Percentiles rank a stretch among this genome's conserved stretches.
Evolutionary conservation across 2,888 invertebrate species (phyloP).

Genomic region (Muschampia plurimacula): DNA sequence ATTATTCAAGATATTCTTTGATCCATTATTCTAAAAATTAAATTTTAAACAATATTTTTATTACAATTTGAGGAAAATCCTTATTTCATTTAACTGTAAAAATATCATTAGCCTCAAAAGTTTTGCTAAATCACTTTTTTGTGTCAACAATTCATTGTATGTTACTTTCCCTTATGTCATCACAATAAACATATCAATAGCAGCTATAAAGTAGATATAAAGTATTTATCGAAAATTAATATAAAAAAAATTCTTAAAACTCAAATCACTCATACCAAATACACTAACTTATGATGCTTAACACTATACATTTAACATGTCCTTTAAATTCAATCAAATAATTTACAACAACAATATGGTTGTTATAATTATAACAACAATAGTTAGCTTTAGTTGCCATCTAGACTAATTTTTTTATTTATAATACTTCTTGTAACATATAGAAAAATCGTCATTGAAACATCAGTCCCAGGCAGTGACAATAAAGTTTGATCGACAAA

Average conservation of each 20-base stretch:
- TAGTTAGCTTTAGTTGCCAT: constrained; percentile 55
- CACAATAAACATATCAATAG: constrained; percentile 54
- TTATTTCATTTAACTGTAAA: neutral
- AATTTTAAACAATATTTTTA: neutral
- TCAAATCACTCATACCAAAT: constrained; percentile 72
- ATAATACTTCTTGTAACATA: constrained; percentile 71
- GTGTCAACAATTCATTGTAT: constrained; percentile 66
- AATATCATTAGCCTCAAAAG: constrained; percentile 67
- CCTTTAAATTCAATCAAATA: constrained; percentile 79
- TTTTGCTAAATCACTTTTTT: constrained; percentile 64
- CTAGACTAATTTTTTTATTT: constrained; percentile 65
- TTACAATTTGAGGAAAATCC: neutral
- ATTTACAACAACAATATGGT: constrained; percentile 78
- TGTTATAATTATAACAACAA: constrained; percentile 78
- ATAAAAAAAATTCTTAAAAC: constrained; percentile 64
- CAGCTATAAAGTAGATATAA: constrained; percentile 54
- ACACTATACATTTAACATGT: constrained; percentile 49
- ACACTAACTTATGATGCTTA: constrained; percentile 50
- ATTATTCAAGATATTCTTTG: neutral
- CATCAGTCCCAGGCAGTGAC: constrained; percentile 84
- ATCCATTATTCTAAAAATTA: neutral
- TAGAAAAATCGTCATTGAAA: constrained; percentile 74
- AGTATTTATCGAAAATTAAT: constrained; percentile 62
- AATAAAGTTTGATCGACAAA: constrained; percentile 66
- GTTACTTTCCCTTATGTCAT: constrained; percentile 48